These are phyloP conservation scores for Goniozus legneri DNA, from an alignment of 1,140 invertebrate genomes.

Conservation along the genomic window DNA sequence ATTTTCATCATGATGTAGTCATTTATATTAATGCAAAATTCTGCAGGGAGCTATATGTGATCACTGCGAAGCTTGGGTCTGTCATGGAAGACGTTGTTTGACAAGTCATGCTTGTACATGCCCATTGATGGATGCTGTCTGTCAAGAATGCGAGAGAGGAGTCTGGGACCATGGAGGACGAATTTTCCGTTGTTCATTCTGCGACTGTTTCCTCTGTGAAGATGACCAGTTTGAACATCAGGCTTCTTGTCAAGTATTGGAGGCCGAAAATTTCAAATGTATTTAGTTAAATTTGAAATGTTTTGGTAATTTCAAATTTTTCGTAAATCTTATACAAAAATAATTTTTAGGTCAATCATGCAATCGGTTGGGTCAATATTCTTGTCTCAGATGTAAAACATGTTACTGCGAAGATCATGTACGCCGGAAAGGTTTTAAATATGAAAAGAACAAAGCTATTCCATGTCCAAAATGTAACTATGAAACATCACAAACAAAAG, in stretches of 20 bases:
- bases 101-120: slow-evolving; percentile 90
- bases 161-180: slow-evolving; percentile 94
- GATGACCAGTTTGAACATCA: slow-evolving; percentile 99
- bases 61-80: slow-evolving; percentile 96
- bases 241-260: slow-evolving; percentile 92
- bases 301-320: neutral
- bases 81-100: slow-evolving; percentile 89
- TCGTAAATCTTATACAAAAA: slow-evolving; percentile 2
- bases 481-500: slow-evolving; percentile 87
- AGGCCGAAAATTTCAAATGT: slow-evolving; percentile 93
- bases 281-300: slow-evolving; percentile 39
- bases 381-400: slow-evolving; percentile 90
- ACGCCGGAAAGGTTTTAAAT: slow-evolving; percentile 87
- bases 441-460: slow-evolving; percentile 81
- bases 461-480: slow-evolving; percentile 94
- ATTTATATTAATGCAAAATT: neutral
- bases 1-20: too few species aligned
- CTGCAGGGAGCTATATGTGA: slow-evolving; percentile 91
- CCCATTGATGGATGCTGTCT: slow-evolving; percentile 82
- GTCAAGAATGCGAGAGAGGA: slow-evolving; percentile 85
- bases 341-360: slow-evolving; percentile 79
- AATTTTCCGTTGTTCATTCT: slow-evolving; percentile 92
- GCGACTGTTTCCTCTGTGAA: slow-evolving; percentile 87
- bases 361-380: slow-evolving; percentile 91
- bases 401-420: slow-evolving; percentile 98